Evolutionary conservation across 2,113 vertebrate species (phyloP), one percentile per base, ranked within the genome.

Genomic region (Phoenicopterus ruber): DNA sequence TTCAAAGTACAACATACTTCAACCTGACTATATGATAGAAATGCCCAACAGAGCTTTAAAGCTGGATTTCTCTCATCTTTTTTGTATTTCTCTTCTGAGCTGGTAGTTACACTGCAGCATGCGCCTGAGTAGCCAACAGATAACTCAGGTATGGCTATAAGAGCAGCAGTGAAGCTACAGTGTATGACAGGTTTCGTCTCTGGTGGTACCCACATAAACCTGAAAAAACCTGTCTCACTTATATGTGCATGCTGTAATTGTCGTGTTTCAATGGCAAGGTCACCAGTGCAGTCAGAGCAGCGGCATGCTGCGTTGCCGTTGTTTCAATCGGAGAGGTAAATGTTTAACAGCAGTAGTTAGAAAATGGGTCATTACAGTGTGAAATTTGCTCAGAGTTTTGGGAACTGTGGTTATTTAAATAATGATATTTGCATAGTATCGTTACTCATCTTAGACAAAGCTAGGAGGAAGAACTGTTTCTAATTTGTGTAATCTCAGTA

Each of bases 401-500:
- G 49, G 80, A 93, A 46, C 57, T 79, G 42, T 76, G 70, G 70
- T 92, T 95, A 69, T 94, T 94, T 87, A 89, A 96, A 50, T 88
- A 93, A 82, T 87, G 34, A 24, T 94, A 82, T 86, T 94, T 94
- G 80, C 62, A 57, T 82, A 49, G 58, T 74, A 88, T 91, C 87
- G 57, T 95, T 87, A 79, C 10, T 93, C 61, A 86, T 83, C 20
- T 67, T 77, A 69, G 88, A 88, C 65, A 93, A 95, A 95, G 61
- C 61, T 67, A 80, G 74, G 69, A 82, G 47, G 74, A 80, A 77
- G 80, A 93, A 65, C 66, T 96, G 86, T 82, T 92, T 96, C 95
- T 95, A 78, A 87, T 97, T 94, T 89, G 55, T 92, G 54, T 88
- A 78, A 78, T 89, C 86, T 96, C 88, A 73, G 78, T 93, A 94